A percentile compares a stretch with the other conserved stretches of the same genome.
phyloP scores from a whole-genome alignment of 2,113 vertebrate genomes.

The Prinia subflava region DNA sequence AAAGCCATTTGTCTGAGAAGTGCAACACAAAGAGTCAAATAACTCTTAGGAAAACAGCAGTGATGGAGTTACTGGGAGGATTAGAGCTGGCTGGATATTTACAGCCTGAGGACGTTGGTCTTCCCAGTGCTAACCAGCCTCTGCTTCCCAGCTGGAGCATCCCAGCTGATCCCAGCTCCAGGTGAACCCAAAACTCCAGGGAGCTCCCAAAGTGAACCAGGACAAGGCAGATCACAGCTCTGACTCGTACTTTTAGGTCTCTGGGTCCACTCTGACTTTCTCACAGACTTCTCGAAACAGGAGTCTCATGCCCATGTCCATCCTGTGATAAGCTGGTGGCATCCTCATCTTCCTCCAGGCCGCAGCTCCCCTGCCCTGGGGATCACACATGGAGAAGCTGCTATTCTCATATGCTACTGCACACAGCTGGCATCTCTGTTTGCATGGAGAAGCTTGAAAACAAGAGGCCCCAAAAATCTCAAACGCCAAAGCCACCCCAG shows the following conservation, averaged over 20 bases:
- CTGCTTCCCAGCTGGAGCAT: neutral
- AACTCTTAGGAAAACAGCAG: constrained; percentile 37
- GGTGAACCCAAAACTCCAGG: too few species aligned
- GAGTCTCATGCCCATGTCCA: neutral
- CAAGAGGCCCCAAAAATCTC: neutral
- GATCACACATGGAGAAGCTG: neutral
- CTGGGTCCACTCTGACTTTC: neutral
- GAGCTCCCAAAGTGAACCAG: neutral
- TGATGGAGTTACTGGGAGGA: neutral
- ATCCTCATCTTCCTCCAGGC: neutral
- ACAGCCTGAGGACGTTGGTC: neutral
- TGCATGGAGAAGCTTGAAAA: neutral
- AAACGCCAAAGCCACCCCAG: neutral
- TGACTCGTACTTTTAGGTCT: neutral
- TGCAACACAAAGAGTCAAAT: constrained; percentile 38
- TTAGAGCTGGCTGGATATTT: neutral
- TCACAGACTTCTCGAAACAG: neutral
- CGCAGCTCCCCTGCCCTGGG: neutral
- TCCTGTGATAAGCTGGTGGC: neutral
- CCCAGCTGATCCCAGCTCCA: neutral
- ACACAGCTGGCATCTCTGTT: neutral
- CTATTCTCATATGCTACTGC: fast-evolving
- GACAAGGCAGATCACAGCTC: neutral
- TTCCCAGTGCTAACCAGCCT: neutral
- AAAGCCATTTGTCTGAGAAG: constrained; percentile 27